Percentiles rank a stretch among this genome's conserved stretches.
These are phyloP conservation scores for Aphaenogaster floridana DNA, from an alignment of 1,140 invertebrate genomes.

Conservation along the genomic window DNA sequence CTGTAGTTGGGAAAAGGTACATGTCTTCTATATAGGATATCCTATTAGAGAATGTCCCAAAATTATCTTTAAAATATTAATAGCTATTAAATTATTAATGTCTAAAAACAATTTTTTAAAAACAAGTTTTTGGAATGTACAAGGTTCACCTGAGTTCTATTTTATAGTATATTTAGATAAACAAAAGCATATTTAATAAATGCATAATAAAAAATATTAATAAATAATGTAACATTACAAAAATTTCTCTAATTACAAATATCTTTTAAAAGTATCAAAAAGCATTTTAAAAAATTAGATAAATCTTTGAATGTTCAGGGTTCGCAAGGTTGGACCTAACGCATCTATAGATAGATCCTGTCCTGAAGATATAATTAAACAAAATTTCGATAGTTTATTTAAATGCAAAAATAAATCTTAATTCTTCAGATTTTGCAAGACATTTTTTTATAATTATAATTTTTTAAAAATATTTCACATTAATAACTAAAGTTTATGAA, in stretches of 20 bases:
- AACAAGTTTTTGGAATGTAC: not conserved
- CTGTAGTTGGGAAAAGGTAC: not conserved
- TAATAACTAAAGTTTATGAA: not conserved
- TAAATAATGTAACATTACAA: conserved; percentile 19
- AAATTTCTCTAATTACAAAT: not conserved
- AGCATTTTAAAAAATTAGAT: not conserved
- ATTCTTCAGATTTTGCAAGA: not conserved
- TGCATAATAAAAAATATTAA: conserved; percentile 1
- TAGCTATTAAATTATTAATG: not conserved
- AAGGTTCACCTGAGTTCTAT: not conserved
- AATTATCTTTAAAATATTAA: not conserved
- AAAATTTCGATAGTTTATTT: not conserved
- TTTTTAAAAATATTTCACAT: not conserved
- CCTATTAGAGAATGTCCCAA: not conserved
- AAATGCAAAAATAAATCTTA: conserved; percentile 8
- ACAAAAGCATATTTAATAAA: not conserved
- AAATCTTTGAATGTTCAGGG: not conserved
- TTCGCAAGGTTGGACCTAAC: not conserved
- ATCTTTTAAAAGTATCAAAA: not conserved
- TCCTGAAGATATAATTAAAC: conserved; percentile 17
- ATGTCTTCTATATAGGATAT: not conserved
- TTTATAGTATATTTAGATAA: conserved; percentile 1
- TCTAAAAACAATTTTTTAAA: not conserved
- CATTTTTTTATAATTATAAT: not conserved
- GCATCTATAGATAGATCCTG: not conserved